Percentiles rank a stretch among this genome's conserved stretches.
phyloP scores from a whole-genome alignment of 2,888 invertebrate species.

The Apotomis capreana region DNA sequence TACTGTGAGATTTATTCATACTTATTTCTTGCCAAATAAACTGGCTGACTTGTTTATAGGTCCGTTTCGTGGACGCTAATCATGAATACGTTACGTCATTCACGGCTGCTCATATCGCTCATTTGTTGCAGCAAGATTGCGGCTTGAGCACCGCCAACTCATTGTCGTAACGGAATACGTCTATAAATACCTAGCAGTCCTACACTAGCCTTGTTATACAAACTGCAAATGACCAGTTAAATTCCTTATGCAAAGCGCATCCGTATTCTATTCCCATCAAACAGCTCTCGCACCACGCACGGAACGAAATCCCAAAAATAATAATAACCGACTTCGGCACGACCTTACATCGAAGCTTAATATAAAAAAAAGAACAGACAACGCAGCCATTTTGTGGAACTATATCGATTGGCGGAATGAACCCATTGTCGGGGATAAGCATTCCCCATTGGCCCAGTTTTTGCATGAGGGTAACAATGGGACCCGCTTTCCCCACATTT shows the following conservation, averaged over 20 bases:
- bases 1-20: no score
- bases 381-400: slow-evolving; percentile 77
- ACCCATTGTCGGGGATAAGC: slow-evolving; percentile 71
- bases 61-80: no score
- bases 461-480: slow-evolving; percentile 74
- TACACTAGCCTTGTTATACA: not conserved
- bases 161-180: not conserved
- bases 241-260: not conserved
- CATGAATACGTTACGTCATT: no score
- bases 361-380: slow-evolving; percentile 37
- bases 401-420: slow-evolving; percentile 80
- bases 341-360: slow-evolving; percentile 3
- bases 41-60: no score
- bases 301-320: not conserved
- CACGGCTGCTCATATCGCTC: no score
- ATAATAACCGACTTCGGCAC: not conserved
- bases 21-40: no score
- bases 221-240: not conserved
- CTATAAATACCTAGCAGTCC: not conserved
- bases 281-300: not conserved
- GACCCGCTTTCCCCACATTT: slow-evolving; percentile 69
- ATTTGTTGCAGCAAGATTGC: no score
- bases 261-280: not conserved
- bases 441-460: slow-evolving; percentile 80
- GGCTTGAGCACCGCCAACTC: no score